Percentiles rank a stretch among this genome's conserved stretches.
Evolutionary conservation across 1,140 invertebrate species (phyloP).

Genomic region (Liolophura sinensis): DNA sequence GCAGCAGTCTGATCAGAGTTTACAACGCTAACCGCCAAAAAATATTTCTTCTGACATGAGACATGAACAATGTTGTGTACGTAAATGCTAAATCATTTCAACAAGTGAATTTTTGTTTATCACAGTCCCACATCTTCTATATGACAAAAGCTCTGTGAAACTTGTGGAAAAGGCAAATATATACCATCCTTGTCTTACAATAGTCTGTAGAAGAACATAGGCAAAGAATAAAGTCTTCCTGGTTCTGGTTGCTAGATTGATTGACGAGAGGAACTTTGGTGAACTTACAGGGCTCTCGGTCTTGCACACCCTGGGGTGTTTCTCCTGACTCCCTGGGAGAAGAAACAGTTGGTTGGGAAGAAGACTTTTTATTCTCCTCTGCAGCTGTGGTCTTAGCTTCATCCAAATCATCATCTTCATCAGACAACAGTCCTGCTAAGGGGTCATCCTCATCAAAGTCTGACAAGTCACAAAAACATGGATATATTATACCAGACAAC

Average conservation of each 20-base stretch:
- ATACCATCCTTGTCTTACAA: neutral
- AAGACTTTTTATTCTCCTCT: neutral
- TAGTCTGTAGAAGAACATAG: neutral
- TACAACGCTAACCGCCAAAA: too few species aligned
- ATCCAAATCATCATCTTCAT: slow-evolving; percentile 36
- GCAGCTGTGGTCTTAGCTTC: slow-evolving; percentile 4
- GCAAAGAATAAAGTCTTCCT: too few species aligned
- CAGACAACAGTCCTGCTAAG: slow-evolving; percentile 42
- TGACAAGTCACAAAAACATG: slow-evolving; percentile 18
- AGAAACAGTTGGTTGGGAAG: neutral
- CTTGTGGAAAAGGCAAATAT: neutral
- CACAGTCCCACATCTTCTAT: too few species aligned
- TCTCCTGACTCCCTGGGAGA: neutral
- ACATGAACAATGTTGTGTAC: too few species aligned
- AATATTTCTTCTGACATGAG: too few species aligned
- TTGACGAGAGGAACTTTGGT: too few species aligned
- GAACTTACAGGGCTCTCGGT: neutral
- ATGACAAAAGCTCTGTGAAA: too few species aligned
- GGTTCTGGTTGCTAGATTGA: too few species aligned
- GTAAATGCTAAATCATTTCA: too few species aligned
- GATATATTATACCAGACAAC: neutral
- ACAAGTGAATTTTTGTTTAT: too few species aligned
- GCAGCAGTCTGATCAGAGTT: too few species aligned
- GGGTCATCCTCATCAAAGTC: slow-evolving; percentile 54
- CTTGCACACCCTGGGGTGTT: neutral